Percentiles rank a stretch among this genome's conserved stretches.
phyloP scores from a whole-genome alignment of 2,113 vertebrate species.

The Macquaria australasica region DNA sequence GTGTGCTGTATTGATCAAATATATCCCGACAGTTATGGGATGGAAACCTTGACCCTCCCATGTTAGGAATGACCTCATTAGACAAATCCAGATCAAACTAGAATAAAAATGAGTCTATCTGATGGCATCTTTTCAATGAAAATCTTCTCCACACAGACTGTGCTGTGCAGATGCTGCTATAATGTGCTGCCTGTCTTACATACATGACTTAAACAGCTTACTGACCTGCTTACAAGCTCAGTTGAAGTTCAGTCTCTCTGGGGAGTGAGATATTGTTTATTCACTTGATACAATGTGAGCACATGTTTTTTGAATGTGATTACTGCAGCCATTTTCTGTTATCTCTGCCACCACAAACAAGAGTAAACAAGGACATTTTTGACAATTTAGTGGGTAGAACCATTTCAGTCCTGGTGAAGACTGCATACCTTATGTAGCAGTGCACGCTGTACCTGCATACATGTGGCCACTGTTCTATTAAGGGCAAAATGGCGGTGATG shows the following conservation, averaged over 20 bases:
- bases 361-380: slow-evolving; percentile 4
- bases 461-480: slow-evolving; percentile 51
- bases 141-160: background rate
- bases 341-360: background rate
- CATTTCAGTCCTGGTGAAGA: slow-evolving; percentile 6
- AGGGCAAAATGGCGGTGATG: slow-evolving; percentile 51
- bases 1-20: background rate
- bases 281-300: slow-evolving; percentile 23
- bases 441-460: slow-evolving; percentile 29
- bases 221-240: slow-evolving; percentile 65
- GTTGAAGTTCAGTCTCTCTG: slow-evolving; percentile 43
- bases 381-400: slow-evolving; percentile 21
- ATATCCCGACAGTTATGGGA: background rate
- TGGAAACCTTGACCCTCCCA: background rate
- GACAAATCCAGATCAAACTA: slow-evolving; percentile 18
- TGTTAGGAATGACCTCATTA: background rate
- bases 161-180: slow-evolving; percentile 21
- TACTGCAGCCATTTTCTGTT: slow-evolving; percentile 15
- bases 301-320: slow-evolving; percentile 3
- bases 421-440: slow-evolving; percentile 21
- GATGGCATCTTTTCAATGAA: slow-evolving; percentile 27
- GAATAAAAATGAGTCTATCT: slow-evolving; percentile 1
- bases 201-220: slow-evolving; percentile 21
- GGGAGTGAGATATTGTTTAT: slow-evolving; percentile 50
- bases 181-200: slow-evolving; percentile 12